Evolutionary conservation across 1,140 invertebrate species (phyloP), one percentile per base, ranked within the genome.

Genomic region (Monochamus saltuarius): DNA sequence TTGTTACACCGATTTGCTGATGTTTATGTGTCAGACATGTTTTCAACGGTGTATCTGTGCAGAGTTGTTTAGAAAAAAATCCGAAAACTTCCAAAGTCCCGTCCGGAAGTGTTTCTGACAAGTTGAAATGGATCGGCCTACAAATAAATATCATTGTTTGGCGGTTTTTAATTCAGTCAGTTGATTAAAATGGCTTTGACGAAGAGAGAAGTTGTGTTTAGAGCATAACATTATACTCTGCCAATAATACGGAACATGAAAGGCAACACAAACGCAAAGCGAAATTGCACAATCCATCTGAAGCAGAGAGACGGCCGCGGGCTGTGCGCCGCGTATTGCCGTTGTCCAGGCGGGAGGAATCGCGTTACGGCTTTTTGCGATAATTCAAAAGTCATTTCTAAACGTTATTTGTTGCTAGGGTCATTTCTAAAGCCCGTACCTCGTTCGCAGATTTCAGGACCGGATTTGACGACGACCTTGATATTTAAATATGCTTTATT

Each of bases 281-380:
- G 22, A 29, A 29, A 29, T 29, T 29, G 22, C 22, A 29, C 22
- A 29, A 60, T 60, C 58, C 58, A 60, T 60, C 50, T 60, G 19
- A 45, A 60, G 50, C 56, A 57, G 49, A 60, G 52, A 52, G 58
- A 53, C 37, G 35, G 47, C 58, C 47, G 13, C 22, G 36, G 47
- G 45, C 34, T n/a, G 37, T 29, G 54, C 42, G 54, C 46, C 6
- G 22, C 22, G 54, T 60, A 38, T 42, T 42, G 59, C 4, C 39
- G 13, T 53, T 13, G 46, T 13, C n/a, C 37, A 29, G 34, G 6
- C 2, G 2, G 22, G 22, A 29, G 6, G 6, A 29, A 3, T 29
- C 6, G 22, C 22, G 22, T 29, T 29, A 6, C 6, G 6, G 22
- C n/a, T n/a, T n/a, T 29, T 2, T 29, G 22, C 2, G 22, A 29